Evolutionary conservation across 2,888 invertebrate species (phyloP), one percentile per base, ranked within the genome.

Genomic region (Stratiomys singularior): DNA sequence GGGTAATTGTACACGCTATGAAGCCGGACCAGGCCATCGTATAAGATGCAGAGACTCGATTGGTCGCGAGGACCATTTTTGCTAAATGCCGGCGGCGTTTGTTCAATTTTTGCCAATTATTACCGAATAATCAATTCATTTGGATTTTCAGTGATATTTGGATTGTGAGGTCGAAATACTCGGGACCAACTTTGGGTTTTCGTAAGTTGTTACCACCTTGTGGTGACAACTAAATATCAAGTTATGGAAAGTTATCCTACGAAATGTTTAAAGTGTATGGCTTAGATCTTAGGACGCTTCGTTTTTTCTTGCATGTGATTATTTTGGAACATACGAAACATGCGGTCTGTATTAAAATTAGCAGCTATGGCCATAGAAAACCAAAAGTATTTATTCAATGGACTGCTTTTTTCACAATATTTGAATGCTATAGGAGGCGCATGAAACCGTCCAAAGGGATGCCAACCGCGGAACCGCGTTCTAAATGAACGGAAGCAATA

Each of bases 41-140:
- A n/a, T n/a, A n/a, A n/a, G n/a, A n/a, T n/a, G n/a, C 9, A 37
- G 37, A 5, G 37, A 9, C 37, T 9, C 37, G n/a, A 37, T 37
- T 37, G 5, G 58, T 60, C 23, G 25, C 25, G 11, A 25, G 13
- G 58, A 23, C 25, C 58, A 60, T 60, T 60, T 60, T 25, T 60
- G 58, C 9, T 23, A 23, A 13, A 23, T 60, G 52, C 52, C 52
- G 3, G 52, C n/a, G 52, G 52, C 52, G 15, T n/a, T 3, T 13
- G 15, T 37, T 60, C 58, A 9, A 25, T 25, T 60, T 60, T 25
- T 18, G 21, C 58, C 58, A 60, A 60, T 60, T 60, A 60, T 60
- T 60, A 25, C 25, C 11, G 58, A 60, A 60, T 23, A 60, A 60
- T 60, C 21, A 60, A 60, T 60, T 4, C 3, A 21, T 60, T 21